Evolutionary conservation across 2,113 vertebrate genomes (phyloP).

Genomic region (Podilymbus podiceps): DNA sequence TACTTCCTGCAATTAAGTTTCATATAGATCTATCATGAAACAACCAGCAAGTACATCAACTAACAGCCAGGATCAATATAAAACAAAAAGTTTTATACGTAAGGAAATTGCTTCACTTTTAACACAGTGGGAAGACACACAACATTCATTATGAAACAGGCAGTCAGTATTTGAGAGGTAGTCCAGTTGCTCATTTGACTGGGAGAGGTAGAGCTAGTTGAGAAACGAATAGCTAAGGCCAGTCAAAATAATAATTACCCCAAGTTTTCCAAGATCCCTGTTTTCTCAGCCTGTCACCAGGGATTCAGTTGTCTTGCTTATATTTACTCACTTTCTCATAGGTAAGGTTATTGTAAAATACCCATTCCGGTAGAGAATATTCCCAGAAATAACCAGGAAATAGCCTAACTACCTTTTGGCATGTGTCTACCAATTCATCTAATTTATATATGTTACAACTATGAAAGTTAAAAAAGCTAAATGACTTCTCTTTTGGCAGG

Average conservation of each 20-base stretch:
- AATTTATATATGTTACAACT: neutral
- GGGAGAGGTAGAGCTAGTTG: constrained; percentile 33
- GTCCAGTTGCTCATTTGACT: constrained; percentile 29
- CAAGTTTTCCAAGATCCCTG: neutral
- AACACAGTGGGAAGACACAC: neutral
- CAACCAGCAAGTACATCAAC: neutral
- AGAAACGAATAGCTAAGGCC: neutral
- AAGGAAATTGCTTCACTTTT: neutral
- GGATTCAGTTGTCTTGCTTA: neutral
- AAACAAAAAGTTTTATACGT: neutral
- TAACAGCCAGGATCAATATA: neutral
- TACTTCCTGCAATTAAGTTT: neutral
- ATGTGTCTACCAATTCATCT: neutral
- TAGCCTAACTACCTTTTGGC: neutral
- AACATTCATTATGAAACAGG: neutral
- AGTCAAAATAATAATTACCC: neutral
- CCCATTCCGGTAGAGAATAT: neutral
- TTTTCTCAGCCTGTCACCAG: neutral
- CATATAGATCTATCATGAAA: neutral
- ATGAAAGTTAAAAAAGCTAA: neutral
- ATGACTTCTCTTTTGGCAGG: neutral
- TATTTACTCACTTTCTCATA: neutral
- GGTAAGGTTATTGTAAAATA: neutral
- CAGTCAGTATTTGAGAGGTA: constrained; percentile 33
- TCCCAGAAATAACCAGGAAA: neutral